A percentile compares a stretch with the other conserved stretches of the same genome.
Evolutionary conservation across 2,888 invertebrate genomes (phyloP).

Genomic region (Meteorus colon): DNA sequence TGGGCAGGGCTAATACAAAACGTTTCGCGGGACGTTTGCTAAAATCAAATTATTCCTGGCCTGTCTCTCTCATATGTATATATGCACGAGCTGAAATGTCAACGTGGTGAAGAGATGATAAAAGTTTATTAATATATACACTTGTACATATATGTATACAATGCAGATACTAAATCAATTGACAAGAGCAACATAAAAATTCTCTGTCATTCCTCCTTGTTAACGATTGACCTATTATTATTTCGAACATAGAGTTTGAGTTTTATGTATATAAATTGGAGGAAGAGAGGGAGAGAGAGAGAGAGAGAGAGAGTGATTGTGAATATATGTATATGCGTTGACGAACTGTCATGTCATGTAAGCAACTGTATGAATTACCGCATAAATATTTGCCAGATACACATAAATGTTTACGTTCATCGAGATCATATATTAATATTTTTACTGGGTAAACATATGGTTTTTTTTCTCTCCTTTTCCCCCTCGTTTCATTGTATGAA

Average conservation of each 20-base stretch:
- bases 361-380: slow-evolving; percentile 56
- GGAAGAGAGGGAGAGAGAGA: not conserved
- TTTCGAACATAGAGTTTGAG: not conserved
- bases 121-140: slow-evolving; percentile 22
- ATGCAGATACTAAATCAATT: slow-evolving; percentile 3
- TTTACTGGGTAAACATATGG: slow-evolving; percentile 14
- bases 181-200: slow-evolving; percentile 29
- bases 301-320: not conserved
- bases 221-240: slow-evolving; percentile 28
- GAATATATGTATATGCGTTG: slow-evolving; percentile 36
- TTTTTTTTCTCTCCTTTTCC: not conserved
- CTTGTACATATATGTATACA: not conserved
- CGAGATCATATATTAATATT: slow-evolving; percentile 55
- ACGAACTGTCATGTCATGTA: slow-evolving; percentile 47
- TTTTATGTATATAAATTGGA: not conserved
- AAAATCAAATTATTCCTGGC: slow-evolving; percentile 66
- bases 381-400: slow-evolving; percentile 58
- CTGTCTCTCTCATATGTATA: slow-evolving; percentile 39
- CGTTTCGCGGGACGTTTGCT: slow-evolving; percentile 70
- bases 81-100: slow-evolving; percentile 36
- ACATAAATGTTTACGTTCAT: slow-evolving; percentile 48
- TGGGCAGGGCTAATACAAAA: slow-evolving; percentile 72
- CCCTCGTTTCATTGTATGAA: not conserved
- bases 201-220: slow-evolving; percentile 36
- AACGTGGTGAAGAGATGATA: slow-evolving; percentile 20